Evolutionary conservation across 2,113 vertebrate species (phyloP).

Genomic region (Cephalopholis sonnerati): DNA sequence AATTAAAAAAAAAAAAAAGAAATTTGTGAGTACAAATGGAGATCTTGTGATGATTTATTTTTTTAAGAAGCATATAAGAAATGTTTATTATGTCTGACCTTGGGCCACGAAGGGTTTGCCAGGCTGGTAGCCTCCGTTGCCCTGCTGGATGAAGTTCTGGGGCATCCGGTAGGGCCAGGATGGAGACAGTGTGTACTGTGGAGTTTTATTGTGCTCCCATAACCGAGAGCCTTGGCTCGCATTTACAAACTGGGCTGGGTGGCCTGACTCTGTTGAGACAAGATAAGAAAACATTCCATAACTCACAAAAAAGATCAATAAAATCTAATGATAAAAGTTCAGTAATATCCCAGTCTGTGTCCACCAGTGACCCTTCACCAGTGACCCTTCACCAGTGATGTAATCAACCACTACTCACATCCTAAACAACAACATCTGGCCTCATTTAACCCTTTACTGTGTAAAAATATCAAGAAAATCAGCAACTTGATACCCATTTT

Average conservation of each 20-base stretch:
- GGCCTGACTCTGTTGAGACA: constrained; percentile 88
- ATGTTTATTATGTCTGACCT: constrained; percentile 80
- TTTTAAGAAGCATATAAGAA: not conserved
- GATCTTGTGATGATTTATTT: not conserved
- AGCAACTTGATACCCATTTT: too few species aligned
- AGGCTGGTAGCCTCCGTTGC: constrained; percentile 90
- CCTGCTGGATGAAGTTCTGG: constrained; percentile 95
- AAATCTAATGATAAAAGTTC: not conserved
- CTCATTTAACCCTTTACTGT: not conserved
- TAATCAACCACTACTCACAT: too few species aligned
- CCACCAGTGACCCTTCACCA: not conserved
- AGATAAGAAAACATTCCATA: not conserved
- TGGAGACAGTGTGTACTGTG: constrained; percentile 91
- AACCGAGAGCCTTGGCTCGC: constrained; percentile 88
- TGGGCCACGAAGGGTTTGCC: constrained; percentile 92
- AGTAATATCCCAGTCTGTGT: not conserved
- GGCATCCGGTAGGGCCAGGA: constrained; percentile 96
- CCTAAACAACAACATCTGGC: not conserved
- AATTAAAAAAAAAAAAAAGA: not conserved
- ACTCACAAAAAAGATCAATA: not conserved
- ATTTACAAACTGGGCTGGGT: constrained; percentile 90
- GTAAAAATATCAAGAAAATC: not conserved
- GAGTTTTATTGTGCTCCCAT: constrained; percentile 91
- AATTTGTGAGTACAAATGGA: not conserved
- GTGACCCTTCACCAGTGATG: not conserved